These are phyloP conservation scores for Gasteruption jaculator DNA, from an alignment of 2,888 invertebrate genomes.

Conservation along the genomic window DNA sequence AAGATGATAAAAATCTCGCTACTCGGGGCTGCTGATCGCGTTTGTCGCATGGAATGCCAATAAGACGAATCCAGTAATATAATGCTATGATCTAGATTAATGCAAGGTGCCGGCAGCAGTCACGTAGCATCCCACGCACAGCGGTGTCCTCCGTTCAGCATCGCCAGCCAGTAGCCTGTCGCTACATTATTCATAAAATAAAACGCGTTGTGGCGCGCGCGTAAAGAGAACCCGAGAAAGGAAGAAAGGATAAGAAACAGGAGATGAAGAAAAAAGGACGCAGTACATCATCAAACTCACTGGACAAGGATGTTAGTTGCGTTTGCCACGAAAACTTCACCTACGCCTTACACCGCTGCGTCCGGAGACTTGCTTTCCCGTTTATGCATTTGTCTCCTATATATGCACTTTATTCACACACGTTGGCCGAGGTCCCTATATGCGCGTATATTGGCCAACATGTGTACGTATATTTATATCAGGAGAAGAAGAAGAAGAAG, in stretches of 20 bases:
- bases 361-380: too few relatives aligned
- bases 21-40: slow-evolving; percentile 2
- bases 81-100: slow-evolving; percentile 46
- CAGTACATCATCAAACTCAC: slow-evolving; percentile 13
- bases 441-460: not conserved
- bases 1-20: too few relatives aligned
- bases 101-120: slow-evolving; percentile 34
- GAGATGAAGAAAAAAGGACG: slow-evolving; percentile 20
- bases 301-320: too few relatives aligned
- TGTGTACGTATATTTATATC: not conserved
- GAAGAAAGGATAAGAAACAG: slow-evolving; percentile 19
- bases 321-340: too few relatives aligned
- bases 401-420: too few relatives aligned
- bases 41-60: slow-evolving; percentile 27
- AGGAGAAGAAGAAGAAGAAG: not conserved
- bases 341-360: too few relatives aligned
- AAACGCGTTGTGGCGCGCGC: slow-evolving; percentile 21
- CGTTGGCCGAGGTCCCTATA: too few relatives aligned
- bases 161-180: slow-evolving; percentile 21
- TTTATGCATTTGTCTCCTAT: too few relatives aligned
- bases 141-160: slow-evolving; percentile 28
- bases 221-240: slow-evolving; percentile 15
- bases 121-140: slow-evolving; percentile 41
- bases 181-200: slow-evolving; percentile 37
- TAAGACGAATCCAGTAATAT: slow-evolving; percentile 33